Percentiles rank a stretch among this genome's conserved stretches.
These are phyloP conservation scores for Mobula birostris DNA, from an alignment of 2,113 vertebrate genomes.

Conservation along the genomic window DNA sequence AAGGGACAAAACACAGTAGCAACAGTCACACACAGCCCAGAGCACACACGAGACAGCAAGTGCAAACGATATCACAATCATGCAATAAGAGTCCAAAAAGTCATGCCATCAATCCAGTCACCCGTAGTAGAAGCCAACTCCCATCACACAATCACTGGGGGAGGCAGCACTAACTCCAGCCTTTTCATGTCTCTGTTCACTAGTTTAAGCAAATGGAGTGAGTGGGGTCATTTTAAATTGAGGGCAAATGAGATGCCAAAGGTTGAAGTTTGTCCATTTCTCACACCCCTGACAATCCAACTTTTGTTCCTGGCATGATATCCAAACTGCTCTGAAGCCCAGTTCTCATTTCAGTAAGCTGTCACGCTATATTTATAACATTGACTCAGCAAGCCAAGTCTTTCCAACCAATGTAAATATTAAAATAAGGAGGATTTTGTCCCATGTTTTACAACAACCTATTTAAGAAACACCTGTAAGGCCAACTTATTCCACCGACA, in stretches of 20 bases:
- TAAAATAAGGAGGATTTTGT: background rate
- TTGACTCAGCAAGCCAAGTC: background rate
- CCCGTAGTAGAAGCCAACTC: too few species aligned
- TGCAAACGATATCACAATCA: too few species aligned
- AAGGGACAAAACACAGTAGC: too few species aligned
- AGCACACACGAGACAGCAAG: too few species aligned
- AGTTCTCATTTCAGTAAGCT: background rate
- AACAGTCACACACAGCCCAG: too few species aligned
- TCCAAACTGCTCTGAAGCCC: background rate
- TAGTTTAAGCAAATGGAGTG: background rate
- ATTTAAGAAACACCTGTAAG: background rate
- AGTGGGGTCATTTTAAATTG: background rate
- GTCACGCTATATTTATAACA: too few species aligned
- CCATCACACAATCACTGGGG: too few species aligned
- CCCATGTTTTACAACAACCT: background rate
- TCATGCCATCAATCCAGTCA: too few species aligned
- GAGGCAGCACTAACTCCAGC: too few species aligned
- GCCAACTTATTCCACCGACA: background rate
- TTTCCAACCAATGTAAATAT: background rate
- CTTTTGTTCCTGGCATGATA: background rate
- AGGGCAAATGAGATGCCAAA: background rate
- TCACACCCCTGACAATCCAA: too few species aligned
- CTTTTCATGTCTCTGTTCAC: background rate
- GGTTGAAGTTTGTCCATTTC: background rate
- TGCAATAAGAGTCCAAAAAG: too few species aligned